Percentiles rank a stretch among this genome's conserved stretches.
phyloP scores from a whole-genome alignment of 2,113 vertebrate species.

The Otolemur garnettii region DNA sequence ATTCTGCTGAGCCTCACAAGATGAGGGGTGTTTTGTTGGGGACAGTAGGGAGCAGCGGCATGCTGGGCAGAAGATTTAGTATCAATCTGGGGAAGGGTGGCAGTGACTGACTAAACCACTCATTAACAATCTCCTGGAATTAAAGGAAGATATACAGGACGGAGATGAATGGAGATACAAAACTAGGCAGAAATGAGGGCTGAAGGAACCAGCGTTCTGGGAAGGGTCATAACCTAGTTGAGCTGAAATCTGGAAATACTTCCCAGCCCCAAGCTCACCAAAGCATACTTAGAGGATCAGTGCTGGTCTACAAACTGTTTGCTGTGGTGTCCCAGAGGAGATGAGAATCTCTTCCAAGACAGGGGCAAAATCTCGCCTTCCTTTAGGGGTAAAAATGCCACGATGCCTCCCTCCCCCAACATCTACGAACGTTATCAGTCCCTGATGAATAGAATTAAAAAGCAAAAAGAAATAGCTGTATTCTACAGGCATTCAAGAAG shows the following conservation, averaged over 20 bases:
- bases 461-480: neutral
- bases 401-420: neutral
- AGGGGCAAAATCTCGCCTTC: neutral
- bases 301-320: neutral
- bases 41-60: neutral
- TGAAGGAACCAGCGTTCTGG: neutral
- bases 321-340: neutral
- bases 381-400: neutral
- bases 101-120: neutral
- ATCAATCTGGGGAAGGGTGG: neutral
- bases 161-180: neutral
- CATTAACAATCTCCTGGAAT: neutral
- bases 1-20: neutral
- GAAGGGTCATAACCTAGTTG: no score
- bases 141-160: neutral
- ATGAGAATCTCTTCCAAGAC: neutral
- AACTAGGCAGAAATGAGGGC: neutral
- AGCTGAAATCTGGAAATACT: neutral
- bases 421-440: neutral
- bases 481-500: neutral
- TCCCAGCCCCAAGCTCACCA: no score
- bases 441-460: neutral
- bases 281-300: neutral
- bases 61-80: neutral
- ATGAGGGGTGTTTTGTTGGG: neutral